Evolutionary conservation across 2,797 vertebrate species (phyloP).

Genomic region (Argentina silus): DNA sequence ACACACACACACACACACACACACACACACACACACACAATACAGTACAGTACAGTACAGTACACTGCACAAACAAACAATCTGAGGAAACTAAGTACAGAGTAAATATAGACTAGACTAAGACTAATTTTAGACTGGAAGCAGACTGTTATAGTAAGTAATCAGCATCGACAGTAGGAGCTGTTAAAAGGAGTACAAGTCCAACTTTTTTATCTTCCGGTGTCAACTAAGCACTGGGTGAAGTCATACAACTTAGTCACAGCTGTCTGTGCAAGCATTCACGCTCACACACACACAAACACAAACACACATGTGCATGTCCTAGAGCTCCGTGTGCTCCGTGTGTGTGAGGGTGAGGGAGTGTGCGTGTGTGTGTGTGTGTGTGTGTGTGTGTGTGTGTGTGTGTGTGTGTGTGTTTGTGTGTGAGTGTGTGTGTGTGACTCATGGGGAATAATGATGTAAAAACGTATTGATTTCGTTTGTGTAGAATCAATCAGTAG

Average conservation of each 20-base stretch:
- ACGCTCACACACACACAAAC: too few species aligned
- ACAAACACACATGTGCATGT: too few species aligned
- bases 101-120: too few species aligned
- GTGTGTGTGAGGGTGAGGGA: not conserved
- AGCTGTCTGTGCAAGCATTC: too few species aligned
- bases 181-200: not conserved
- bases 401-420: not conserved
- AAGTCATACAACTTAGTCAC: too few species aligned
- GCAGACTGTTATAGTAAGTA: not conserved
- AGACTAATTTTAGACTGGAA: not conserved
- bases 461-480: too few species aligned
- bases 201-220: not conserved
- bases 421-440: not conserved
- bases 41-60: constrained; percentile 13
- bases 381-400: not conserved
- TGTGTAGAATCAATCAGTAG: too few species aligned
- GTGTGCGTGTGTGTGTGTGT: not conserved
- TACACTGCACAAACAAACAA: constrained; percentile 19
- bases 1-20: constrained; percentile 16
- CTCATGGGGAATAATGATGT: too few species aligned
- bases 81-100: not conserved
- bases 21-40: constrained; percentile 23
- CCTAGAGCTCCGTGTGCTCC: not conserved
- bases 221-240: too few species aligned
- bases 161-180: not conserved